phyloP scores from a whole-genome alignment of 2,797 vertebrate genomes.

The Euphonia xanthogaster region DNA sequence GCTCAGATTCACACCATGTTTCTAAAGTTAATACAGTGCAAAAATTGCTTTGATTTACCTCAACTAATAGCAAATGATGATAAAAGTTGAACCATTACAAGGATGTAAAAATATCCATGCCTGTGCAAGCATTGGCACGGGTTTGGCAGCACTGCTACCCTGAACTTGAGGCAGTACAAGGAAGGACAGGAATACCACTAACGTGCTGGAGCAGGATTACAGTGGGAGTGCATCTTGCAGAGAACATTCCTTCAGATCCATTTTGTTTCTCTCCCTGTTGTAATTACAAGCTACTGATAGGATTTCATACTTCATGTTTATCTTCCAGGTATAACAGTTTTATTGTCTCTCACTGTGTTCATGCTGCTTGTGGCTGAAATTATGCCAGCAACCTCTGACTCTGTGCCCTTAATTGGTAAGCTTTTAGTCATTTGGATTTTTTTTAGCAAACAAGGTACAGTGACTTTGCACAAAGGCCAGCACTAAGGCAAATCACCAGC shows the following conservation, averaged over 20 bases:
- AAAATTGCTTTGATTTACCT: background rate
- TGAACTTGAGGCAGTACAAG: background rate
- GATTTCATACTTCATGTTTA: constrained; percentile 13
- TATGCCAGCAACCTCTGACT: constrained; percentile 95
- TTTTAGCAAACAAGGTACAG: background rate
- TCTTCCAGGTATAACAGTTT: constrained; percentile 90
- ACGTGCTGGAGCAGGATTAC: background rate
- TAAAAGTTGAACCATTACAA: background rate
- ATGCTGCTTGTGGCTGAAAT: constrained; percentile 96
- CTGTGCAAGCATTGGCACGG: background rate
- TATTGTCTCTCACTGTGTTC: constrained; percentile 93
- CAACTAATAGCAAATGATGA: background rate
- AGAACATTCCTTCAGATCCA: background rate
- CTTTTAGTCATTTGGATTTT: background rate
- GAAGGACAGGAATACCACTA: background rate
- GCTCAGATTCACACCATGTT: background rate
- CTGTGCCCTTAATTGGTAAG: constrained; percentile 94
- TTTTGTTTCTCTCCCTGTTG: background rate
- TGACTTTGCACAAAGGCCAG: background rate
- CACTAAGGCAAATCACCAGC: background rate
- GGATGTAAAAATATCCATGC: background rate
- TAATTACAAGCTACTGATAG: background rate
- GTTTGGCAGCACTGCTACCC: background rate
- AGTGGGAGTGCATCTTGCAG: background rate
- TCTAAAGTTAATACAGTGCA: background rate